Base-by-base conservation (phyloP, 2,797 vertebrate genomes). In the Hapalemur alaotrensis region DNA sequence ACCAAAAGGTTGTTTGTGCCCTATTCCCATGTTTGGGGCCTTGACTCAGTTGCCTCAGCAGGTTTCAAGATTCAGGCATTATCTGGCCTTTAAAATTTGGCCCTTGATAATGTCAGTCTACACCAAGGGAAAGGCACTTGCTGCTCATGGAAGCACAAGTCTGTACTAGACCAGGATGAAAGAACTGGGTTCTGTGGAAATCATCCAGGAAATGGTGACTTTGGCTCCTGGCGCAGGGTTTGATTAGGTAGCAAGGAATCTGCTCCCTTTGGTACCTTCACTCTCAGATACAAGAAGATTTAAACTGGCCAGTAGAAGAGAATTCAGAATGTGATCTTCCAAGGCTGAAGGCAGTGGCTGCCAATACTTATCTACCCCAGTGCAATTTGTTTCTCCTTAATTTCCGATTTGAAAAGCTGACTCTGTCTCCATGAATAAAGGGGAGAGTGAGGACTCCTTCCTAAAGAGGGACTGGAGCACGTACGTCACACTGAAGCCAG, bases 81-180 rank as follows among this genome's bases (percentile, higher is more conserved):
- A 67, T 72, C 79, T 95, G 82, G 54, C 76, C n/a, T 96, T 97
- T 87, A 76, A 78, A 94, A 81, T 30, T 23, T 84, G 65, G 41
- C 80, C 72, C 76, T 79, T 70, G 69, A 70, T 63, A 67, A 81
- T 46, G 69, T 79, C 88, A 81, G 18, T 57, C 41, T 78, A 89
- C 50, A 76, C 65, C 67, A 67, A 7, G 43, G 85, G 57, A 82
- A 91, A 28, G 72, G 41, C 17, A 11, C 10, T 65, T 10, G 54
- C 79, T 78, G 28, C 30, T 96, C 65, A 35, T 2, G 85, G 83
- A 87, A 95, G 57, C 59, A 18, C 9, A 30, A 28, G 20, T 78
- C 54, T 93, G 17, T 52, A 32, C 73, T 7, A 54, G 89, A 32
- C 25, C 41, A 38, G 76, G 28, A 52, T 50, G 41, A 87, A 92